These are phyloP conservation scores for Pteropus alecto DNA, from an alignment of 2,113 vertebrate species.

Conservation along the genomic window DNA sequence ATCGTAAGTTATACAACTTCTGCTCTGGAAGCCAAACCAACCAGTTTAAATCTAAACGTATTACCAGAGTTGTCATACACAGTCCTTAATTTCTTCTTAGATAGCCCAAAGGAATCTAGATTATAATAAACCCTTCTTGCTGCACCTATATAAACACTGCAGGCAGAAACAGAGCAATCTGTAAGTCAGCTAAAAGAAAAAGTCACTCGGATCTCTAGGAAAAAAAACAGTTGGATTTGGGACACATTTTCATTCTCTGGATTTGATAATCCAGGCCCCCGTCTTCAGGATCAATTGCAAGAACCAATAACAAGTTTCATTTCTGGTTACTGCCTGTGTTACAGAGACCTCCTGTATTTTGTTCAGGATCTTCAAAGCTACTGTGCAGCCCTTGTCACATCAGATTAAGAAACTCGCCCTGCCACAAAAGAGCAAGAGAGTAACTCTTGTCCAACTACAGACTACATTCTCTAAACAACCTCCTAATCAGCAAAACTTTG, in stretches of 20 bases:
- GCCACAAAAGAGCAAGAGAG: not conserved
- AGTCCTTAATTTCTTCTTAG: not conserved
- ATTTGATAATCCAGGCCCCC: not conserved
- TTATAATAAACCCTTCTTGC: not conserved
- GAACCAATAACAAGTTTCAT: not conserved
- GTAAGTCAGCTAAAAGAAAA: not conserved
- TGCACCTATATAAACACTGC: not conserved
- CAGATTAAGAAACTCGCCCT: not conserved
- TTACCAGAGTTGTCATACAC: not conserved
- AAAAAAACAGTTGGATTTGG: not conserved
- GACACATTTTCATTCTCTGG: not conserved
- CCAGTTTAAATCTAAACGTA: not conserved
- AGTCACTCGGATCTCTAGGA: not conserved
- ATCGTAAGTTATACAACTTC: not conserved
- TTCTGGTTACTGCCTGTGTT: not conserved
- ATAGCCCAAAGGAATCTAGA: not conserved
- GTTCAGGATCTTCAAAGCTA: not conserved
- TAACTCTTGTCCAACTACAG: not conserved
- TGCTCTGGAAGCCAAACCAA: not conserved
- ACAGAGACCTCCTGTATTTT: not conserved
- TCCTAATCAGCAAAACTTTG: not conserved
- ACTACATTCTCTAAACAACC: not conserved
- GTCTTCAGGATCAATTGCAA: not conserved
- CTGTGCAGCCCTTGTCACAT: not conserved
- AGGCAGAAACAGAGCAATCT: not conserved